Evolutionary conservation across 2,888 invertebrate species (phyloP), one percentile per base, ranked within the genome.

Genomic region (Cylindroiulus punctatus): DNA sequence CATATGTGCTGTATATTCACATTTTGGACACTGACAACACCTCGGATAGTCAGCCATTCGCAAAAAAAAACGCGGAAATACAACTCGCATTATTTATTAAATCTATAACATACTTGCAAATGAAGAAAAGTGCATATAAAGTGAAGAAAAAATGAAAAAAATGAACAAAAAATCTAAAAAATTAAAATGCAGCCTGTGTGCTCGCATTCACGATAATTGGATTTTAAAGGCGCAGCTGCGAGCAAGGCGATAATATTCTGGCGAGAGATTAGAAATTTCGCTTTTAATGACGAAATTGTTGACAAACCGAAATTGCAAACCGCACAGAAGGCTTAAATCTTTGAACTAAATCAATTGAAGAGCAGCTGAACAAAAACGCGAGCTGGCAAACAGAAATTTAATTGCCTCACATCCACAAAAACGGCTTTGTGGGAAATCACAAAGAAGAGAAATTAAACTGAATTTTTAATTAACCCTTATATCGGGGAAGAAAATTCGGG

Each of bases 271-370:
- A 76, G 76, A 76, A 76, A 26, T 76, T 76, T 65, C 26, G 30
- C 22, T 76, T 76, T n/a, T 76, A 76, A 76, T 76, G 76, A 76
- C 22, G 76, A 76, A 76, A 76, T 30, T 76, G 26, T 76, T 76
- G 76, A 76, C 76, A 30, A 30, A 30, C 76, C 26, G 14, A 76
- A 76, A 30, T 30, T 76, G 14, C 14, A 76, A 76, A 26, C 76
- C 76, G 14, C 14, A 30, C 8, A 1, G 76, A 8, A 76, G 76
- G 26, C 30, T 76, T 30, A 30, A 3, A 10, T 76, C 76, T 30
- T 76, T 8, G 30, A 76, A 44, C 26, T 30, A 22, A n/a, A 65
- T 65, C 57, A 76, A 76, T 30, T 30, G 26, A 76, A 52, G 12
- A 52, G 52, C 10, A 14, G 44, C 10, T 22, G 30, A 30, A 76